These are phyloP conservation scores for Amphipoea lucens DNA, from an alignment of 2,888 invertebrate species.

Conservation along the genomic window DNA sequence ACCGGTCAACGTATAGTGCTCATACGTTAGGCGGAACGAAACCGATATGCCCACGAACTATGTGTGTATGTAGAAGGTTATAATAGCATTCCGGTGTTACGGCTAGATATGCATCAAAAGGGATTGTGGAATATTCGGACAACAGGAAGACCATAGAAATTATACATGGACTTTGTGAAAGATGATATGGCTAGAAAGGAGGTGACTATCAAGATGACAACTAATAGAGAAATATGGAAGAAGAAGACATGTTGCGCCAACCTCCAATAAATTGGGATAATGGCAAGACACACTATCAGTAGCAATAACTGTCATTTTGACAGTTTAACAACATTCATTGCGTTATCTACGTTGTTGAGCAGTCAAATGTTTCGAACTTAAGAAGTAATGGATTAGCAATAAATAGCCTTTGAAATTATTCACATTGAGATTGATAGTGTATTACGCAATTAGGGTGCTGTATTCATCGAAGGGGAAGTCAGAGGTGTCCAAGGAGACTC, in stretches of 20 bases:
- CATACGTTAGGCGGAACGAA: conserved; percentile 51
- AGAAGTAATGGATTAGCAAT: too few relatives aligned
- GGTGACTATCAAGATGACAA: background rate
- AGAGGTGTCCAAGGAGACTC: background rate
- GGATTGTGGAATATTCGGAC: background rate
- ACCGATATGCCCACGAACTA: conserved; percentile 36
- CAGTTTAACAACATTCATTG: too few relatives aligned
- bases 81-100: conserved; percentile 24
- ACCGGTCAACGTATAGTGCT: conserved; percentile 68
- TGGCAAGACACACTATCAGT: too few relatives aligned
- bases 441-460: too few relatives aligned
- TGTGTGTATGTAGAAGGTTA: background rate
- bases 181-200: background rate
- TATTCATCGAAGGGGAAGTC: background rate
- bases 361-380: too few relatives aligned
- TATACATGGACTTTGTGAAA: too few relatives aligned
- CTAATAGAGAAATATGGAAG: background rate
- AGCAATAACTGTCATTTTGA: too few relatives aligned
- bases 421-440: too few relatives aligned
- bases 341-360: too few relatives aligned
- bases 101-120: background rate
- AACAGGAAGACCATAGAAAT: background rate
- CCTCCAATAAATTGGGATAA: background rate
- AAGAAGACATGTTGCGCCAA: background rate
- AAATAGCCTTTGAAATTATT: too few relatives aligned